phyloP scores from a whole-genome alignment of 2,113 vertebrate genomes.

The Phodopus roborovskii region DNA sequence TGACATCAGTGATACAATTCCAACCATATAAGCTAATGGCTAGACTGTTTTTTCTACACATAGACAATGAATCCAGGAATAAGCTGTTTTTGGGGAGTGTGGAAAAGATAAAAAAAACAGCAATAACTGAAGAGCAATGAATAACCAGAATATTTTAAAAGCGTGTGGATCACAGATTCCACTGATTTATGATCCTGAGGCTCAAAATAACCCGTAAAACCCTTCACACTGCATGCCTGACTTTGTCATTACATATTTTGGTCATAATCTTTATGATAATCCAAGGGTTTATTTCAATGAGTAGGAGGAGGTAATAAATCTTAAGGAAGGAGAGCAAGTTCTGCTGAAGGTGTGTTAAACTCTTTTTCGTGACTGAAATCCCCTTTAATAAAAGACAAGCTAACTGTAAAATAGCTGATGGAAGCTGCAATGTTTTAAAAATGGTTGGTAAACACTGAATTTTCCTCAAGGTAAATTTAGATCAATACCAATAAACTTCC shows the following conservation, averaged over 20 bases:
- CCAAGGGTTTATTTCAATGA: background rate
- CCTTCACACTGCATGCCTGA: background rate
- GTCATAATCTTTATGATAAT: constrained; percentile 14
- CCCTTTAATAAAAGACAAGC: background rate
- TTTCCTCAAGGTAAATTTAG: background rate
- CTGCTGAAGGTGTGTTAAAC: background rate
- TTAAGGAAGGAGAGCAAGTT: background rate
- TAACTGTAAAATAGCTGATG: constrained; percentile 37
- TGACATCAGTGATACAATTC: constrained; percentile 11
- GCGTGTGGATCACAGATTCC: background rate
- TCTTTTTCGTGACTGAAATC: constrained; percentile 1
- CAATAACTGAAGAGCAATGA: background rate
- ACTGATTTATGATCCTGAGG: background rate
- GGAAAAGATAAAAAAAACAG: background rate
- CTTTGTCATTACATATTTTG: background rate
- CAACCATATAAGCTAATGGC: background rate
- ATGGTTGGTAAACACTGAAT: background rate
- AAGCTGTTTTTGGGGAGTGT: background rate
- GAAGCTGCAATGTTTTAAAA: background rate
- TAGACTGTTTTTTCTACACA: background rate
- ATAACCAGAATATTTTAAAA: background rate
- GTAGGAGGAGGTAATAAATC: background rate
- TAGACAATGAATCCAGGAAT: background rate
- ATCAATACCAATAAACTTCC: background rate
- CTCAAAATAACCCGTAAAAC: background rate